A percentile compares a stretch with the other conserved stretches of the same genome.
Evolutionary conservation across 2,888 invertebrate species (phyloP).

Genomic region (Drosophila quinaria): DNA sequence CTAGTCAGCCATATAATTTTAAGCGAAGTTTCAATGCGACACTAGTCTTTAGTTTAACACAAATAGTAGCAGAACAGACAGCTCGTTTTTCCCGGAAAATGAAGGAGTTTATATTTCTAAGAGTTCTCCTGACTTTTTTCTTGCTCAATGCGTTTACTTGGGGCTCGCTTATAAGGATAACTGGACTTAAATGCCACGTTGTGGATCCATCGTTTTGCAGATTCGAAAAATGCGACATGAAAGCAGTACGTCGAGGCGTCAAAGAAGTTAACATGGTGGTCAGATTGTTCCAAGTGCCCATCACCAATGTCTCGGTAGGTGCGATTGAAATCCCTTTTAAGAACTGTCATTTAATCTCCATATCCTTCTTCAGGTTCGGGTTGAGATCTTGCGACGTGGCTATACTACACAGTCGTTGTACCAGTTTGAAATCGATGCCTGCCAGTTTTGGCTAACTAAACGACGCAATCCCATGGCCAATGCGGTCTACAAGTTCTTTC

Average conservation of each 20-base stretch:
- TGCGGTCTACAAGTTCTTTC: conserved; percentile 24
- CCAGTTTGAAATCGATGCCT: conserved; percentile 28
- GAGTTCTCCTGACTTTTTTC: not conserved
- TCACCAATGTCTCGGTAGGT: conserved; percentile 43
- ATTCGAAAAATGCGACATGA: conserved; percentile 28
- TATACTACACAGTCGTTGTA: conserved; percentile 1
- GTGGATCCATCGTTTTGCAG: conserved; percentile 11
- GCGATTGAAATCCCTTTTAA: not conserved
- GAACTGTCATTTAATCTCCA: not conserved
- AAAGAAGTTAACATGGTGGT: conserved; percentile 17
- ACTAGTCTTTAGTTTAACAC: not conserved
- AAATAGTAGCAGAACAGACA: not conserved
- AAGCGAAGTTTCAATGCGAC: not conserved
- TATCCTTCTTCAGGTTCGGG: not conserved
- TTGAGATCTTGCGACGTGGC: conserved; percentile 15
- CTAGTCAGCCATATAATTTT: not conserved
- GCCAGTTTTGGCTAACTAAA: conserved; percentile 29
- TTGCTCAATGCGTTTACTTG: not conserved
- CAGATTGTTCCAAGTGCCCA: conserved; percentile 28
- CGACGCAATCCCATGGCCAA: conserved; percentile 36
- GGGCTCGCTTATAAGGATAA: not conserved
- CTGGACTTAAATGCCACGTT: conserved; percentile 20
- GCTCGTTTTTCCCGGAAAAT: not conserved
- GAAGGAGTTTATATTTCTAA: not conserved
- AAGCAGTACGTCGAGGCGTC: conserved; percentile 12